Base-by-base conservation (phyloP, 2,888 invertebrate genomes). In the Unio delphinus region DNA sequence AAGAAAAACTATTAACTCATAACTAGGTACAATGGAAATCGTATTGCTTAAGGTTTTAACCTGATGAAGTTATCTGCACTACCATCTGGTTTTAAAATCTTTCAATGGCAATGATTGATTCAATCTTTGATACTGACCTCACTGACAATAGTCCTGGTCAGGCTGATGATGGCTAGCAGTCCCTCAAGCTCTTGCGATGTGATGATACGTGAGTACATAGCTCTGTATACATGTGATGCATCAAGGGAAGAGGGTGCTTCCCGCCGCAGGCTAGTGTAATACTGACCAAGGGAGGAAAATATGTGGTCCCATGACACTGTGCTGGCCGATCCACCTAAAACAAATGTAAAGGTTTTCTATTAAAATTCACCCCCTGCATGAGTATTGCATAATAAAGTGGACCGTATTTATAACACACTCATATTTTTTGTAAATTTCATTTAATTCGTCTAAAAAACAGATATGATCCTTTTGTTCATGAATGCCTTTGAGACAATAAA, bases 151-250 rank as follows among this genome's bases (percentile, higher is more conserved):
- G 93, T 93, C 75, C 93, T 93, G 55, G 96, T 94, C 0, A 98
- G 92, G 68, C 92, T 91, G 64, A 98, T 90, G 0, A 97, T 96
- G 0, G 95, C 94, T 80, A 94, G 93, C 80, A 98, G 92, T 0
- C 96, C 96, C 78, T 96, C 95, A 66, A 97, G 93, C 90, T 96
- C 95, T 83, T 94, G 93, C 0, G 94, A 94, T 26, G 94, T 94
- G 68, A 96, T 95, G 61, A 82, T 83, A 8, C 87, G 75, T 1
- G 75, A 72, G 63, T 86, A 81, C 5, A 65, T 70, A 34, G 85
- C 83, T 20, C 87, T 80, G 77, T 88, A 87, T 20, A 84, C 73
- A 68, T 85, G 84, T 15, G 85, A 80, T 23, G 93, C 93, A 83
- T 94, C 94, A 30, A 92, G 91, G 17, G 91, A 92, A 7, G 94